Evolutionary conservation across 2,888 invertebrate genomes (phyloP).

Genomic region (Latrodectus elegans): DNA sequence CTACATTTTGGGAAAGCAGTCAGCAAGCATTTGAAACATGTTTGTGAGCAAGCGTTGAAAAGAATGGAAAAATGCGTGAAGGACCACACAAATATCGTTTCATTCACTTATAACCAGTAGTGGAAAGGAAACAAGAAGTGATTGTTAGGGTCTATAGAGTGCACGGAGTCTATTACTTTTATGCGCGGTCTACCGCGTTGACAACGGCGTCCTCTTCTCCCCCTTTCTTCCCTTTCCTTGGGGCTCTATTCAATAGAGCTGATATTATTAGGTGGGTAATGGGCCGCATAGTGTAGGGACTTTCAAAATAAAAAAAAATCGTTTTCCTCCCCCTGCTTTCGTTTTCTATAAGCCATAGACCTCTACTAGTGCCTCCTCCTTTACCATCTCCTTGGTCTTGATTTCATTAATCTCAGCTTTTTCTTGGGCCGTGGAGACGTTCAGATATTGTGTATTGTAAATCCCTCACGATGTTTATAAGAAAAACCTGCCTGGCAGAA

Average conservation of each 20-base stretch:
- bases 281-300: slow-evolving; percentile 51
- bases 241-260: slow-evolving; percentile 35
- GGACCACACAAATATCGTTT: slow-evolving; percentile 43
- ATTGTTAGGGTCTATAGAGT: slow-evolving; percentile 58
- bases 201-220: slow-evolving; percentile 41
- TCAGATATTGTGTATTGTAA: background rate
- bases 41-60: slow-evolving; percentile 29
- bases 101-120: slow-evolving; percentile 7
- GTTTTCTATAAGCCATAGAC: background rate
- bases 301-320: background rate
- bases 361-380: background rate
- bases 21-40: background rate
- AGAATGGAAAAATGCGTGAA: background rate
- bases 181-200: slow-evolving; percentile 50
- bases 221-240: background rate
- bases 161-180: slow-evolving; percentile 52
- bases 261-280: slow-evolving; percentile 65
- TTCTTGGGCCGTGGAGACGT: slow-evolving; percentile 7
- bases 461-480: background rate
- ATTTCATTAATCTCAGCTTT: slow-evolving; percentile 59
- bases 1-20: too few relatives aligned
- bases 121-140: slow-evolving; percentile 50
- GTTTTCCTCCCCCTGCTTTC: background rate
- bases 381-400: background rate
- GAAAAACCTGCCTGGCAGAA: background rate